Evolutionary conservation across 1,140 invertebrate genomes (phyloP).

Genomic region (Magallana ariakensis): DNA sequence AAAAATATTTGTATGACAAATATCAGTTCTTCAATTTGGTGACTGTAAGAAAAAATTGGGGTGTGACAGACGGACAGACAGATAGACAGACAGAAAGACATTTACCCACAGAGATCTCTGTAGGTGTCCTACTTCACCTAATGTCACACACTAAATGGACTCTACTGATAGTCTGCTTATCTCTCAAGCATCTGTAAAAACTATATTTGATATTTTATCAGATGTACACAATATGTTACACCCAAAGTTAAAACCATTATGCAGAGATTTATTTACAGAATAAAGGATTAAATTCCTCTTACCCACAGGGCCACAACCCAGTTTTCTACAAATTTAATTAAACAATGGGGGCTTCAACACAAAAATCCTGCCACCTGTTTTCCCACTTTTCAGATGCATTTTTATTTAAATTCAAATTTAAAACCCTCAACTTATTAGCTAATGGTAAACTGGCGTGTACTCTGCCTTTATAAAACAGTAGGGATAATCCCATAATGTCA

Average conservation of each 20-base stretch:
- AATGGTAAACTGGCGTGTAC: too few species aligned
- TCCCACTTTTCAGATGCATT: not conserved
- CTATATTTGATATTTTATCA: slow-evolving; percentile 10
- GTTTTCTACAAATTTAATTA: not conserved
- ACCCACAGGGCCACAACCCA: not conserved
- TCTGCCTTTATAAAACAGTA: not conserved
- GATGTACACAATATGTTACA: slow-evolving; percentile 14
- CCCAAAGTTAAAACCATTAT: slow-evolving; percentile 13
- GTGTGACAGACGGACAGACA: too few species aligned
- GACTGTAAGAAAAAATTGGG: too few species aligned
- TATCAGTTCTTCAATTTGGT: too few species aligned
- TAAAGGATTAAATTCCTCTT: not conserved
- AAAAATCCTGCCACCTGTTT: slow-evolving; percentile 3
- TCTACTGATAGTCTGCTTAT: too few species aligned
- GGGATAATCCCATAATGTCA: not conserved
- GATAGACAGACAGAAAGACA: too few species aligned
- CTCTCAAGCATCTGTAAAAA: slow-evolving; percentile 5
- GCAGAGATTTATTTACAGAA: slow-evolving; percentile 15
- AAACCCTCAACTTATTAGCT: not conserved
- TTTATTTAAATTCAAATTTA: not conserved
- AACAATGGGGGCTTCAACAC: not conserved
- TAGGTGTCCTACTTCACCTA: too few species aligned
- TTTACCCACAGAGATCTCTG: too few species aligned
- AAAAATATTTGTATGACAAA: too few species aligned
- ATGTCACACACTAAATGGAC: too few species aligned